Conservation (phyloP, 2,113 vertebrate species). For the Cyanoramphus novaezelandiae region DNA sequence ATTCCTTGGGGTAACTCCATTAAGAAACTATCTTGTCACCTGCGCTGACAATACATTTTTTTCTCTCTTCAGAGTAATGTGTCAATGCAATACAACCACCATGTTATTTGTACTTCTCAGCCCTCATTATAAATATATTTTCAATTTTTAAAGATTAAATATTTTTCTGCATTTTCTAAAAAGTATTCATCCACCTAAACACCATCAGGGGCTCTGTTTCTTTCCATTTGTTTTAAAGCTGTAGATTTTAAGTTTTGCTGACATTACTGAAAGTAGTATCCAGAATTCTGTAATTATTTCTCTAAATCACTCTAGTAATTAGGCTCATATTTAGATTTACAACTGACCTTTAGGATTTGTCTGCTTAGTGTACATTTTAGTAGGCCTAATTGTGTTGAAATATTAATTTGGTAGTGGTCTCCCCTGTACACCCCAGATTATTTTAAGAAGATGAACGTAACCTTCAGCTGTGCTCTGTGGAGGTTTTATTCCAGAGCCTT, state of each 20-base stretch:
- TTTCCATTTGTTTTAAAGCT: neutral
- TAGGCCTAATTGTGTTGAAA: constrained; percentile 28
- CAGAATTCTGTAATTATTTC: neutral
- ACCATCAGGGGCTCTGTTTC: neutral
- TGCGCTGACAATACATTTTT: neutral
- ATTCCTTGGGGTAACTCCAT: neutral
- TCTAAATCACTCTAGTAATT: neutral
- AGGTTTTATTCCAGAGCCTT: constrained; percentile 49
- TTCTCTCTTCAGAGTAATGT: neutral
- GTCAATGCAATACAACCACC: neutral
- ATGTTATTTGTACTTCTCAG: neutral
- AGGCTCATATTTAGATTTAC: neutral
- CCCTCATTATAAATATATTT: neutral
- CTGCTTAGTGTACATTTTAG: constrained; percentile 18
- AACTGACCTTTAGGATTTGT: constrained; percentile 3
- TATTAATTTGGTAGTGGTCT: constrained; percentile 31
- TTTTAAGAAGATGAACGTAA: constrained; percentile 64
- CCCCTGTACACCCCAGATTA: neutral
- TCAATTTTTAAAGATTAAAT: neutral
- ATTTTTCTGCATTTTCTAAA: neutral
- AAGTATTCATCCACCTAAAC: neutral
- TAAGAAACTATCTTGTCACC: neutral
- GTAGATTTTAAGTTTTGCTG: neutral
- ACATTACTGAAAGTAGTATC: neutral
- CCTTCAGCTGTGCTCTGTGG: constrained; percentile 49